Evolutionary conservation across 1,140 invertebrate species (phyloP).

Genomic region (Potamilus streckersoni): DNA sequence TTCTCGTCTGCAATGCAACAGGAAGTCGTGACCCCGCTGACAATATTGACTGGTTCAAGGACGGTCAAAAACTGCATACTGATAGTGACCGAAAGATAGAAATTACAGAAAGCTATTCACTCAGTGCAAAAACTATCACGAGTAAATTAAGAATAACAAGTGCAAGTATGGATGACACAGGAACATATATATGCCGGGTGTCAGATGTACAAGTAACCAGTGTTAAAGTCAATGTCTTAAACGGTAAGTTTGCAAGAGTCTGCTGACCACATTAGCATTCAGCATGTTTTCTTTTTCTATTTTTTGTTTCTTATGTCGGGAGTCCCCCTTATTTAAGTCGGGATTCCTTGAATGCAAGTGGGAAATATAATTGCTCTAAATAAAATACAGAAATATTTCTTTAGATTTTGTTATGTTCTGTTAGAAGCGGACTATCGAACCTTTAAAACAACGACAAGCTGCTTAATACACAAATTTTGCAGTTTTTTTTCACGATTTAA

Average conservation of each 20-base stretch:
- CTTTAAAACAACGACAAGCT: no score
- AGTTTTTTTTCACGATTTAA: no score
- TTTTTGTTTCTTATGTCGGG: no score
- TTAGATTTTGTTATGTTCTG: no score
- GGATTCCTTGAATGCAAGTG: no score
- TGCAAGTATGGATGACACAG: slow-evolving; percentile 41
- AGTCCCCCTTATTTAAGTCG: no score
- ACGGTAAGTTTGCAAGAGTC: slow-evolving; percentile 41
- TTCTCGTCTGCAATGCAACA: slow-evolving; percentile 57
- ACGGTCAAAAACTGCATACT: slow-evolving; percentile 48
- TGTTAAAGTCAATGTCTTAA: slow-evolving; percentile 49
- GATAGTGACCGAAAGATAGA: slow-evolving; percentile 20
- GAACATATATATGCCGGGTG: slow-evolving; percentile 52
- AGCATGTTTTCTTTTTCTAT: no score
- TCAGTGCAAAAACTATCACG: slow-evolving; percentile 41
- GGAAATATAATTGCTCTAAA: no score
- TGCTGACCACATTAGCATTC: no score
- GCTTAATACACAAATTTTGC: no score
- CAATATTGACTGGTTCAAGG: slow-evolving; percentile 61
- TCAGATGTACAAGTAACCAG: slow-evolving; percentile 52
- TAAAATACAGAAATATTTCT: no score
- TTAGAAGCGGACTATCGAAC: no score
- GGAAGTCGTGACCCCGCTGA: slow-evolving; percentile 52
- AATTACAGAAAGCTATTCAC: slow-evolving; percentile 14
- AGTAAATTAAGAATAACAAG: slow-evolving; percentile 39